Evolutionary conservation across 2,888 invertebrate genomes (phyloP).

Genomic region (Campoplex nolae): DNA sequence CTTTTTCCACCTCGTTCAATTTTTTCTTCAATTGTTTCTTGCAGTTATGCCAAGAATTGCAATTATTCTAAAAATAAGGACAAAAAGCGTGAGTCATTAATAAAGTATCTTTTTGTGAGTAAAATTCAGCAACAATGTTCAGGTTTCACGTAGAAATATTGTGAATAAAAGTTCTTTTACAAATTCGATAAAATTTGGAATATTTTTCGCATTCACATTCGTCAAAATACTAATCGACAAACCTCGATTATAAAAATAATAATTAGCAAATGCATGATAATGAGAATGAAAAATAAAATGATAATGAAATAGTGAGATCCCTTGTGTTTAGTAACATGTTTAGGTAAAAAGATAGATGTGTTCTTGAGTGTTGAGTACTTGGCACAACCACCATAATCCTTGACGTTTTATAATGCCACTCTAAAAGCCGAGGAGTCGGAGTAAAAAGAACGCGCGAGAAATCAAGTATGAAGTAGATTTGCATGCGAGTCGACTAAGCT

Average conservation of each 20-base stretch:
- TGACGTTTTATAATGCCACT: constrained; percentile 63
- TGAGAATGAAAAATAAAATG: background rate
- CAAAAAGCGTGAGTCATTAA: background rate
- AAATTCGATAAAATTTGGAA: background rate
- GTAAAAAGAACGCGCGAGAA: constrained; percentile 74
- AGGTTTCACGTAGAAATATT: background rate
- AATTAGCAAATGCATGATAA: too few relatives aligned
- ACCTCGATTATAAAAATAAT: background rate
- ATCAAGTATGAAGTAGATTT: constrained; percentile 83
- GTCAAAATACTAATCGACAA: background rate
- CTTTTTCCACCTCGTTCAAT: background rate
- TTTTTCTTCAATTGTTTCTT: too few relatives aligned
- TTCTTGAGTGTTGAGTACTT: constrained; percentile 43
- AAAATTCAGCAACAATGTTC: background rate
- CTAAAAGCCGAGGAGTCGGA: constrained; percentile 46
- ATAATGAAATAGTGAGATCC: background rate
- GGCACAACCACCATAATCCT: constrained; percentile 48
- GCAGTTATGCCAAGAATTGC: too few relatives aligned
- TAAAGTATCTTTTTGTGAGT: background rate
- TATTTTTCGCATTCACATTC: background rate
- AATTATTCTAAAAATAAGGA: background rate
- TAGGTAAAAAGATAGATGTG: constrained; percentile 16
- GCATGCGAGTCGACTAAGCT: constrained; percentile 83
- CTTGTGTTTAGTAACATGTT: background rate
- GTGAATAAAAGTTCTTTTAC: background rate